A percentile compares a stretch with the other conserved stretches of the same genome.
These are phyloP conservation scores for Vanessa atalanta DNA, from an alignment of 1,140 invertebrate genomes.

Conservation along the genomic window DNA sequence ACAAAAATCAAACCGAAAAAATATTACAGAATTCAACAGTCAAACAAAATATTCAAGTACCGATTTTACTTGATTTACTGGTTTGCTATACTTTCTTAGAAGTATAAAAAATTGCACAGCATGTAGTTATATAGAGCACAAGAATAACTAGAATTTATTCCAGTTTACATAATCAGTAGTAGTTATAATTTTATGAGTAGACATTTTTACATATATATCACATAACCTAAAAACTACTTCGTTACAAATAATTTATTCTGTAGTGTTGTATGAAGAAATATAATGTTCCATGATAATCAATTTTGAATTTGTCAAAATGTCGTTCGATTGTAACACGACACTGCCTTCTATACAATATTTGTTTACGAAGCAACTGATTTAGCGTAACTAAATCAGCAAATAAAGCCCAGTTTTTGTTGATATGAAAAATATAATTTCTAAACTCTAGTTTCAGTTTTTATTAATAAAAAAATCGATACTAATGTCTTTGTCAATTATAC, in stretches of 20 bases:
- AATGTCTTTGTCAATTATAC: not conserved
- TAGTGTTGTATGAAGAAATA: too few species aligned
- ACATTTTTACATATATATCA: not conserved
- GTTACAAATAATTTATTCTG: too few species aligned
- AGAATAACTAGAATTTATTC: conserved; percentile 12
- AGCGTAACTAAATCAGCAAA: not conserved
- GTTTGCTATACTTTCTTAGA: not conserved
- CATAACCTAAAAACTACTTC: not conserved
- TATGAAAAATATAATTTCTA: not conserved
- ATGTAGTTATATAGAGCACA: conserved; percentile 3
- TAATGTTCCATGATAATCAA: too few species aligned
- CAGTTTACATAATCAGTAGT: not conserved
- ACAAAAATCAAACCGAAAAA: too few species aligned
- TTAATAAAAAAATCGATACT: not conserved
- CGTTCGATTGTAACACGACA: not conserved
- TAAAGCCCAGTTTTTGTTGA: not conserved
- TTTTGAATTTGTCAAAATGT: not conserved
- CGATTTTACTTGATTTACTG: not conserved
- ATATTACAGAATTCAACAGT: not conserved
- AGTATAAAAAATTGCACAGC: conserved; percentile 7
- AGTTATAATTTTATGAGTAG: not conserved
- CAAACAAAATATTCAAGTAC: not conserved
- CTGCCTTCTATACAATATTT: not conserved
- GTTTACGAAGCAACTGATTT: not conserved
- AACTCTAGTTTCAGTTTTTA: not conserved